Evolutionary conservation across 2,888 invertebrate species (phyloP).

Genomic region (Globia sparganii): DNA sequence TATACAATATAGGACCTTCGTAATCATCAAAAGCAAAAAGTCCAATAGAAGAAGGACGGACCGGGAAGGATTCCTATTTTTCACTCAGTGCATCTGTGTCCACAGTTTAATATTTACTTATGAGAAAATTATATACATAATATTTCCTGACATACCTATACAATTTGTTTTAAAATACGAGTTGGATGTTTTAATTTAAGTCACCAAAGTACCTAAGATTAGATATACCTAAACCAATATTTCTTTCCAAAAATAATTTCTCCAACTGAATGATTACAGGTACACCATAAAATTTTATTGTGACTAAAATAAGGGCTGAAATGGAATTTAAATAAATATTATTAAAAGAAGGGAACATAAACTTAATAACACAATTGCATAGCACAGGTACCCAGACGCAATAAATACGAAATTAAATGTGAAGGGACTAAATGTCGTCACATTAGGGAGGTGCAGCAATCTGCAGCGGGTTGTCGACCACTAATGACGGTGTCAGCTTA

Average conservation of each 20-base stretch:
- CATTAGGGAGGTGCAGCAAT: conserved; percentile 84
- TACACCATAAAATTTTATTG: not conserved
- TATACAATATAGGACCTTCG: not conserved
- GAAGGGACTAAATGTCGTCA: conserved; percentile 83
- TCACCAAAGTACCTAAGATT: not conserved
- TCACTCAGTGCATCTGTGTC: conserved; percentile 6
- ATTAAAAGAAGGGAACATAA: conserved; percentile 33
- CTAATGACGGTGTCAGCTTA: conserved; percentile 86
- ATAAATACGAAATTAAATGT: conserved; percentile 80
- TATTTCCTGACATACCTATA: no score
- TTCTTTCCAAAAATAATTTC: not conserved
- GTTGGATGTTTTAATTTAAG: not conserved
- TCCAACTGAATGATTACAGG: conserved; percentile 18
- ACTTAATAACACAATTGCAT: conserved; percentile 64
- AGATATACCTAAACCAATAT: not conserved
- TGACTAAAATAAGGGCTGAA: not conserved
- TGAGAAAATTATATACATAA: not conserved
- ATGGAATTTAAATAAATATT: conserved; percentile 29
- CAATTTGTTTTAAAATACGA: not conserved
- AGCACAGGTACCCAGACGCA: conserved; percentile 70
- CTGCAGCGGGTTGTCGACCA: conserved; percentile 72
- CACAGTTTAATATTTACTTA: not conserved
- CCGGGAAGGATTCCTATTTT: not conserved
- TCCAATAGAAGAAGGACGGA: not conserved
- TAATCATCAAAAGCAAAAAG: not conserved